Percentiles rank a stretch among this genome's conserved stretches.
Conservation (phyloP, 2,888 invertebrate genomes). For the Liodrosophila aerea region DNA sequence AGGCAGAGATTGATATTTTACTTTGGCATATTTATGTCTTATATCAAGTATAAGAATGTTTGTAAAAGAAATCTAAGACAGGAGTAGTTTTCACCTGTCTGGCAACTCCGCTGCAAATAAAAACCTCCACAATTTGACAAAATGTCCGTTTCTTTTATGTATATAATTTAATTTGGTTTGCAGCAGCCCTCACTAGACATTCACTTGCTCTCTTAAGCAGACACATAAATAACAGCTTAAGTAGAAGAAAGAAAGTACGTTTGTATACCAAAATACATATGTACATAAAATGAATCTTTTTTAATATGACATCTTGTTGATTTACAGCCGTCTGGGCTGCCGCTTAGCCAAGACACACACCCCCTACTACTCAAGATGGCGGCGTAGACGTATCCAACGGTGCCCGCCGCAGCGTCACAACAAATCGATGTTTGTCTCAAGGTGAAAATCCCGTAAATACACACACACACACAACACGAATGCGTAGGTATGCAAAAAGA, state of each 20-base stretch:
- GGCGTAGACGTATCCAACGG: slow-evolving; percentile 35
- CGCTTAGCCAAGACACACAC: slow-evolving; percentile 16
- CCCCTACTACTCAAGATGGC: slow-evolving; percentile 30
- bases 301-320: slow-evolving; percentile 58
- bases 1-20: too few species aligned
- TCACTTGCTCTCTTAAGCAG: slow-evolving; percentile 31
- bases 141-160: too few species aligned
- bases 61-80: too few species aligned
- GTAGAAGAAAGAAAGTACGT: neutral
- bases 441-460: slow-evolving; percentile 63
- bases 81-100: too few species aligned
- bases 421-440: slow-evolving; percentile 74
- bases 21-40: too few species aligned
- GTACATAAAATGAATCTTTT: slow-evolving; percentile 40
- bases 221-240: slow-evolving; percentile 55
- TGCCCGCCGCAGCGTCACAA: slow-evolving; percentile 56
- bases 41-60: too few species aligned
- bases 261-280: slow-evolving; percentile 34
- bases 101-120: too few species aligned
- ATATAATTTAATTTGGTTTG: too few species aligned
- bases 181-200: slow-evolving; percentile 24
- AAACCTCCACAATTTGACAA: too few species aligned
- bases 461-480: slow-evolving; percentile 16
- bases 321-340: slow-evolving; percentile 57
- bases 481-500: slow-evolving; percentile 41